These are phyloP conservation scores for Nycticryphes semicollaris DNA, from an alignment of 2,113 vertebrate species.

Conservation along the genomic window DNA sequence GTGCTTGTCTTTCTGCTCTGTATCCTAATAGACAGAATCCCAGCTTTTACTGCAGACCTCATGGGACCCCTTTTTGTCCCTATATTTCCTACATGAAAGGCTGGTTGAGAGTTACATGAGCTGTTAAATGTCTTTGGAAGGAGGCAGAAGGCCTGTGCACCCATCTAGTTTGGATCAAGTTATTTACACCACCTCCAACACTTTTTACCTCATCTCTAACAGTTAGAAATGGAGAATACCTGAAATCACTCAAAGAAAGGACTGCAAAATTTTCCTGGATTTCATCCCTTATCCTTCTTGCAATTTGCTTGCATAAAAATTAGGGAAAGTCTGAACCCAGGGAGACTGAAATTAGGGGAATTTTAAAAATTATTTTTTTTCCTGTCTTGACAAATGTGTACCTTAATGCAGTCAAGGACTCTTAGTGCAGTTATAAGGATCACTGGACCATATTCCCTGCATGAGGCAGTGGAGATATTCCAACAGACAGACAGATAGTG, in stretches of 20 bases:
- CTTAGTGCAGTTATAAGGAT: neutral
- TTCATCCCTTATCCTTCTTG: neutral
- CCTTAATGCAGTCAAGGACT: neutral
- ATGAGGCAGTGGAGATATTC: neutral
- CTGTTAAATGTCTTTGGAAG: neutral
- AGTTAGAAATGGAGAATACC: neutral
- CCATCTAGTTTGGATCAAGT: neutral
- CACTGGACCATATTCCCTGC: neutral
- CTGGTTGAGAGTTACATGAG: neutral
- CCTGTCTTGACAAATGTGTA: neutral
- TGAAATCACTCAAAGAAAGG: neutral
- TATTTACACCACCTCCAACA: neutral
- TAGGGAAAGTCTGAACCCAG: neutral
- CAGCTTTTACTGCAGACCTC: neutral
- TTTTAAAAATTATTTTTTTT: neutral
- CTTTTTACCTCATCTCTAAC: neutral
- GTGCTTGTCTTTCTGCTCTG: neutral
- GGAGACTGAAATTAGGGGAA: neutral
- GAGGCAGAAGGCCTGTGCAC: neutral
- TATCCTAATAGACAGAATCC: neutral
- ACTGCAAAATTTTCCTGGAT: neutral
- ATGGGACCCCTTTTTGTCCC: neutral
- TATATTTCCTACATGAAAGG: neutral
- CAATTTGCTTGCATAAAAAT: neutral
- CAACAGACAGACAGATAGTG: fast-evolving